These are phyloP conservation scores for Steinernema khuongi DNA, from an alignment of 1,140 invertebrate species.

Conservation along the genomic window DNA sequence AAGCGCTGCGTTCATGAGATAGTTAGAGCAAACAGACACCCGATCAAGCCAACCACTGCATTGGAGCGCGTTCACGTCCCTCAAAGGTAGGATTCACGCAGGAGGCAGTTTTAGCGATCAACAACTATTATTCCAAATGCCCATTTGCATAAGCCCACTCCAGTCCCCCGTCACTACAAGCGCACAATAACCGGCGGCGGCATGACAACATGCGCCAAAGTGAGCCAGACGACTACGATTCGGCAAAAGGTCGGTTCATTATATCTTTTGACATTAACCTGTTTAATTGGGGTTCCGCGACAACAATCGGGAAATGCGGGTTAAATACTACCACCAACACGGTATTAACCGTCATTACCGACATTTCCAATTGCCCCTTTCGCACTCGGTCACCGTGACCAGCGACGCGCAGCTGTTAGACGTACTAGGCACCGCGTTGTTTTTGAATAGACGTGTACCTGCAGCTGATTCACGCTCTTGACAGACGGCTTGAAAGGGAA, in stretches of 20 bases:
- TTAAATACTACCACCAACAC: conserved; percentile 3
- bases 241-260: conserved; percentile 8
- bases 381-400: neutral
- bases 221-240: neutral
- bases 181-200: too few species aligned
- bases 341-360: conserved; percentile 7
- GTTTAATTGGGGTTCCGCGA: neutral
- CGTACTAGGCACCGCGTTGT: neutral
- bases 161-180: too few species aligned
- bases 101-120: too few species aligned
- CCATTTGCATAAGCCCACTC: too few species aligned
- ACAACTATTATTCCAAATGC: too few species aligned
- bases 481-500: neutral
- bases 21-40: too few species aligned
- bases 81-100: too few species aligned
- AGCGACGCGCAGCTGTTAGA: neutral
- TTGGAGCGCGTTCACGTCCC: too few species aligned
- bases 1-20: too few species aligned
- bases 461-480: neutral
- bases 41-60: too few species aligned
- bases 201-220: neutral
- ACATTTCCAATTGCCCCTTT: neutral
- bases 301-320: conserved; percentile 10
- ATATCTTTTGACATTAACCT: conserved; percentile 12
- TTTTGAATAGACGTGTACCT: neutral